Evolutionary conservation across 1,140 invertebrate species (phyloP).

Genomic region (Whitmania pigra): DNA sequence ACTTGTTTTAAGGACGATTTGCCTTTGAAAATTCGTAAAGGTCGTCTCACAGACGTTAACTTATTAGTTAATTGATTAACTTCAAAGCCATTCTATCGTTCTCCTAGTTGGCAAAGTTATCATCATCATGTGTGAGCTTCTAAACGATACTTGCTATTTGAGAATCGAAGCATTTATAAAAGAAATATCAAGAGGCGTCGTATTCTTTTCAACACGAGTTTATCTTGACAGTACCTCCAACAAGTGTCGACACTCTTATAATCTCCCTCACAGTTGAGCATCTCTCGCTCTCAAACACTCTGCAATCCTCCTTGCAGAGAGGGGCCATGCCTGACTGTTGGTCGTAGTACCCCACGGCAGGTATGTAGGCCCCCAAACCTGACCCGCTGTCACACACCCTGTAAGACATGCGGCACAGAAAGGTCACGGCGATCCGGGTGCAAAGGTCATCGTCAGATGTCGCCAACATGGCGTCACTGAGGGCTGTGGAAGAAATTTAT

Average conservation of each 20-base stretch:
- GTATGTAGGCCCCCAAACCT: not conserved
- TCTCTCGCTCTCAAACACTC: conserved; percentile 1
- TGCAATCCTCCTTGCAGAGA: conserved; percentile 9
- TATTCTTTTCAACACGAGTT: no score
- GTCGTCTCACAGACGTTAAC: no score
- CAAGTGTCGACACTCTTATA: not conserved
- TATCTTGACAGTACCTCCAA: not conserved
- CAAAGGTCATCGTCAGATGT: conserved; percentile 1
- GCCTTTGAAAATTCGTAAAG: no score
- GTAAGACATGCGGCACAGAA: not conserved
- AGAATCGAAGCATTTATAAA: no score
- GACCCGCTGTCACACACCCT: not conserved
- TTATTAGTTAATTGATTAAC: no score
- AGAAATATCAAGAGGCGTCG: no score
- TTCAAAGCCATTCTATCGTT: no score
- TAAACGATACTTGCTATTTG: no score
- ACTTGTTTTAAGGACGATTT: no score
- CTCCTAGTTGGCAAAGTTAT: no score
- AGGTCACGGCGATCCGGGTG: not conserved
- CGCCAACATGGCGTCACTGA: not conserved
- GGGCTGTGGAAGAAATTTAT: not conserved
- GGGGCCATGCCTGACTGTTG: not conserved
- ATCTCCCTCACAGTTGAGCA: not conserved
- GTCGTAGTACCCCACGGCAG: not conserved
- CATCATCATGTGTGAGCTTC: no score